Conservation (phyloP, 2,797 vertebrate species). For the Ciconia nigra region DNA sequence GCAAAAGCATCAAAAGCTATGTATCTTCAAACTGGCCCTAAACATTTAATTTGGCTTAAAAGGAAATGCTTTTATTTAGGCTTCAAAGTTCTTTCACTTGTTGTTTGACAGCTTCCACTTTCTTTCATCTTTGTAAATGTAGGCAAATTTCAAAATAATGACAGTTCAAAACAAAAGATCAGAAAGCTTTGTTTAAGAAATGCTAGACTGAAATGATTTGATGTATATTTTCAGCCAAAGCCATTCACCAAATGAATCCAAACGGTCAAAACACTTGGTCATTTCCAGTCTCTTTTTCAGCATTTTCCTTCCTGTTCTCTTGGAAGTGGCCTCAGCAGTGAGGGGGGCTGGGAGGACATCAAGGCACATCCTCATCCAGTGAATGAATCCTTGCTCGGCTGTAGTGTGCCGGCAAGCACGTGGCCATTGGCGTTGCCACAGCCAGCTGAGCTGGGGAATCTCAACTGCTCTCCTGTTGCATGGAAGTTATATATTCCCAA, state of each 20-base stretch:
- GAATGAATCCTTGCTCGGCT: neutral
- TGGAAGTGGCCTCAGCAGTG: neutral
- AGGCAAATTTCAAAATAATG: constrained; percentile 27
- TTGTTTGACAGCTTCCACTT: constrained; percentile 24
- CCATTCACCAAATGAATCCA: neutral
- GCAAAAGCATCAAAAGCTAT: constrained; percentile 53
- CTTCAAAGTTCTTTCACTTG: constrained; percentile 55
- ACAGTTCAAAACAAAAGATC: constrained; percentile 38
- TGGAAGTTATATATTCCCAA: neutral
- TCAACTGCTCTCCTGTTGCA: neutral
- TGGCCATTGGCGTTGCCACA: neutral
- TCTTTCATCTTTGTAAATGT: constrained; percentile 49
- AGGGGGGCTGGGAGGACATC: neutral
- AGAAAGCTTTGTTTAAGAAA: constrained; percentile 51
- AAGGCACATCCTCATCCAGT: neutral
- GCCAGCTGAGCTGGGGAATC: neutral
- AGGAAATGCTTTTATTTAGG: constrained; percentile 52
- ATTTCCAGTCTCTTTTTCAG: neutral
- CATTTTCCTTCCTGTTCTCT: neutral
- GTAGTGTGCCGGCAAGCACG: neutral
- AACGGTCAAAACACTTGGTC: neutral
- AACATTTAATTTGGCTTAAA: neutral
- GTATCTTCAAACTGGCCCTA: constrained; percentile 11
- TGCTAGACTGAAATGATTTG: neutral
- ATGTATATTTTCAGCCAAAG: constrained; percentile 15